Base-by-base conservation (phyloP, 2,113 vertebrate species). In the Hassar affinis region DNA sequence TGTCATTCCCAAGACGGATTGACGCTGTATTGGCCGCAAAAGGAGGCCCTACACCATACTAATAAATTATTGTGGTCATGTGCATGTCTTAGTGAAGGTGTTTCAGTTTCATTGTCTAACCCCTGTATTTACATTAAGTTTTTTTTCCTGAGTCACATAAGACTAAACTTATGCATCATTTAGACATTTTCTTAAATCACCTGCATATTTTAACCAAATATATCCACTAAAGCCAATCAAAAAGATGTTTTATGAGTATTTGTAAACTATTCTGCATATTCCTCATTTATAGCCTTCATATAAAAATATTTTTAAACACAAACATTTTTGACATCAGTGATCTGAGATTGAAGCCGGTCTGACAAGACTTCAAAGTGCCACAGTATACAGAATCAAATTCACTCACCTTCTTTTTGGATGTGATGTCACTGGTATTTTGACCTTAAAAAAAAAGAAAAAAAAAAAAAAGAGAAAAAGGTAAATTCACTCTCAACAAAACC, bases 361-460 rank as follows among this genome's bases (percentile, higher is more conserved):
- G 6, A 18, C 30, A 49, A 51, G 14, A 27, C 6, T n/a, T 7
- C 7, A n/a, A 61, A 15, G 22, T 45, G 18, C 0, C 30, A 68
- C 12, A 22, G n/a, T 27, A 57, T 45, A 0, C 27, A 22, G 22
- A 45, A 57, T 17, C 14, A 45, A 20, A 30, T 47, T 54, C 8
- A 30, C 84, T 86, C 35, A 86, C 85, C 85, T 80, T 86, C 42
- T 18, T 84, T 68, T 51, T 80, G 59, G 35, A 54, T n/a, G 45
- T 10, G 8, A 27, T 12, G 18, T 68, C n/a, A 71, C 20, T 49
- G 11, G 78, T 69, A 11, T 20, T 74, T 78, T 54, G 27, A 62
- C n/a, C 78, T 59, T 45, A 33, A 33, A 77, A 66, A 79, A 35
- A 25, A 11, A 42, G 2, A 25, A 47, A 33, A 49, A 18, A n/a